A percentile compares a stretch with the other conserved stretches of the same genome.
Conservation (phyloP, 1,140 invertebrate genomes). For the Amyelois transitella region DNA sequence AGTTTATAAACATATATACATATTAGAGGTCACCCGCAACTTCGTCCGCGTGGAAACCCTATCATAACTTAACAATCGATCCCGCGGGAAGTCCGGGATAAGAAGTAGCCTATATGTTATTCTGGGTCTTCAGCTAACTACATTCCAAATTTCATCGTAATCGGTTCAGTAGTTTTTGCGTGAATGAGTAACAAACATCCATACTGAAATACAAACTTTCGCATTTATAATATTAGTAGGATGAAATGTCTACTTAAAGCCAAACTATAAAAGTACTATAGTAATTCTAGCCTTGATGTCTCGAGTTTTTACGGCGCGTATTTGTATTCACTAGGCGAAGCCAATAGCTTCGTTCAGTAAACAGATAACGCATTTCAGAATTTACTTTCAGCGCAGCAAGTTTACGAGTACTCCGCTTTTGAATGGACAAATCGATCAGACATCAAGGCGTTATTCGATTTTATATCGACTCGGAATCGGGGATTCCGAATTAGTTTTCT, state of each 20-base stretch:
- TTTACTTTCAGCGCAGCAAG: neutral
- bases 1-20: too few species aligned
- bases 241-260: neutral
- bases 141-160: too few species aligned
- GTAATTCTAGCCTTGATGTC: slow-evolving; percentile 1
- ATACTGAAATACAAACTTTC: too few species aligned
- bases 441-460: neutral
- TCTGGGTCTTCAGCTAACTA: too few species aligned
- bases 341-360: slow-evolving; percentile 3
- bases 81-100: too few species aligned
- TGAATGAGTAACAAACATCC: too few species aligned
- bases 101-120: too few species aligned
- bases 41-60: too few species aligned
- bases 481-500: neutral
- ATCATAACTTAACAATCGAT: too few species aligned
- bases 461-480: neutral
- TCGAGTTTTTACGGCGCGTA: slow-evolving; percentile 1
- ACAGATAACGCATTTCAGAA: slow-evolving; percentile 3
- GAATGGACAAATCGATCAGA: neutral
- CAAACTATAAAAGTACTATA: neutral
- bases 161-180: too few species aligned
- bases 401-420: neutral
- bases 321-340: neutral
- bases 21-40: too few species aligned
- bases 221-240: too few species aligned